Base-by-base conservation (phyloP, 2,113 vertebrate genomes). In the Malurus cyaneus region DNA sequence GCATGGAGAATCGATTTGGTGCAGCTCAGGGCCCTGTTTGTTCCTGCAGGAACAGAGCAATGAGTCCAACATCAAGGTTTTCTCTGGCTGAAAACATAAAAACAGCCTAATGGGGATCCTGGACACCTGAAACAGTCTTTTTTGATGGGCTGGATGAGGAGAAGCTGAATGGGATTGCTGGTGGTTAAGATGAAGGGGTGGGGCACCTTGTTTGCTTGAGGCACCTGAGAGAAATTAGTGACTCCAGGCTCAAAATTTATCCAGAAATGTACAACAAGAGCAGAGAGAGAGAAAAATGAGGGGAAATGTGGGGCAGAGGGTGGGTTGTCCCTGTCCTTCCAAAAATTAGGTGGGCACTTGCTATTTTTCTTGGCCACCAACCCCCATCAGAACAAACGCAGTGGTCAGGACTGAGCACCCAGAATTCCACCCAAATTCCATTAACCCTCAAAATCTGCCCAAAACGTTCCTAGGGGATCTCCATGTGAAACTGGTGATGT, bases 21-120 rank as follows among this genome's bases (percentile, higher is more conserved):
- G 67, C 29, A 3, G 86, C 93, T 96, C 85, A 67, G 86, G 90
- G 78, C 36, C 62, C 81, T 66, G 95, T 89, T 97, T 95, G 94
- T 89, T 96, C 94, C 39, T 36, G 3, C 86, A 62, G 77, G 44
- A 92, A 67, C 61, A 77, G 61, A 89, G 85, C 47, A 91, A 69
- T 25, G 81, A 83, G 39, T 26, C 85, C 29, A 6, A 12, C 3
- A 14, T 7, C 11, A 3, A 46, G 54, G 14, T 42, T 34, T 57
- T 91, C 31, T 65, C 24, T 69, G 39, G 1, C 25, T 89, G 23
- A 11, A 76, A 70, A 42, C 18, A 7, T 14, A 86, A 12, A 8
- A 78, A 12, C 15, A 47, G 8, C 2, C 16, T 78, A 20, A 15
- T 74, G 15, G 16, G 18, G 31, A 24, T 70, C 6, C 3, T 54